Evolutionary conservation across 2,888 invertebrate genomes (phyloP), one percentile per base, ranked within the genome.

Genomic region (Pristionchus maxplancki): DNA sequence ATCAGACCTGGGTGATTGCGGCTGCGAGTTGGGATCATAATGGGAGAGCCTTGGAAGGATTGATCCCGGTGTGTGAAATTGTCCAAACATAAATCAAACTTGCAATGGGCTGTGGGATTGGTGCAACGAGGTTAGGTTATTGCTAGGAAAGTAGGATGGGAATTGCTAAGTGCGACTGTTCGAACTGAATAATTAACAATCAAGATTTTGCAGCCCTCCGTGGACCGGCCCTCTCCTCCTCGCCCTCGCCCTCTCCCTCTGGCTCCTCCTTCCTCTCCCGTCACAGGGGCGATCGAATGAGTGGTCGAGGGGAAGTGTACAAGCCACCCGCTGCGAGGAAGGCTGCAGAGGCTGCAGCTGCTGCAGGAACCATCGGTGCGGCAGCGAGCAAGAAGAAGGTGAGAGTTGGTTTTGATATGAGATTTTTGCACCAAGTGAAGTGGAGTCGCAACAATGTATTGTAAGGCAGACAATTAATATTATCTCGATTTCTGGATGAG

Each of bases 311-410:
- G 6, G 86, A 48, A n/a, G 71, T 87, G 71, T 87, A 87, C 71
- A 53, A 71, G 50, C 86, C 86, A 28, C 86, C 86, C 24, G 86
- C 86, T 48, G 71, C 71, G 17, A 67, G 86, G 71, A 87, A 71
- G 50, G 40, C 48, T 13, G 86, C 71, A 50, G 53, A 50, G 82
- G 82, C 82, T 53, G 53, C 53, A 34, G 82, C 82, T 31, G 53
- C 50, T 53, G 82, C 82, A 34, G 53, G 34, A 53, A 50, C 82
- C 1, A 24, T 1, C 4, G n/a, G 8, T 24, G 53, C 31, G 4
- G 82, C 82, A 53, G 34, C 24, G 31, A 53, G 11, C 53, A 34
- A 83, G 82, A 81, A 48, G 48, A 83, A 53, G 82, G 78, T 78
- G 44, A 48, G 82, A 13, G 31, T 1, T 28, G 17, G 50, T 6